Conservation (phyloP, 1,140 invertebrate genomes). For the Macrobrachium nipponense region DNA sequence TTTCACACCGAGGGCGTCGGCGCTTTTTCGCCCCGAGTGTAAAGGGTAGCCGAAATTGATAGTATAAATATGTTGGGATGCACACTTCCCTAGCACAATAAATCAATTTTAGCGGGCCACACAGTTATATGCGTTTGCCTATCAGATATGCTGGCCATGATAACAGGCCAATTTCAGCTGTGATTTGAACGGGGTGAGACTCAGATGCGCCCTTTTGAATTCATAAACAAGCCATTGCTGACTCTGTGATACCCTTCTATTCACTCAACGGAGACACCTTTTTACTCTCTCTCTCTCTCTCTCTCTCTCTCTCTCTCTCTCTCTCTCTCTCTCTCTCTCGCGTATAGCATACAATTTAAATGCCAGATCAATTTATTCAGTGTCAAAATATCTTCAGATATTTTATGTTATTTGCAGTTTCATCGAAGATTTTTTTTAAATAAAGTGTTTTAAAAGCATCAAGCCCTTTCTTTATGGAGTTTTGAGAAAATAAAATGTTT, state of each 20-base stretch:
- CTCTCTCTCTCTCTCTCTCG: constrained; percentile 17
- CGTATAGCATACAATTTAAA: not conserved
- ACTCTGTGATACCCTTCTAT: not conserved
- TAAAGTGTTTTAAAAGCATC: too few relatives aligned
- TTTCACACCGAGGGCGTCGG: not conserved
- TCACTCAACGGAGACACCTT: constrained; percentile 22
- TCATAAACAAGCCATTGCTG: constrained; percentile 31
- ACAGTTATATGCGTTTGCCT: constrained; percentile 60
- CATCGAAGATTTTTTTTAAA: too few relatives aligned
- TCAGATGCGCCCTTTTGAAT: constrained; percentile 30
- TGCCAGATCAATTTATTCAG: not conserved
- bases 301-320: constrained; percentile 34
- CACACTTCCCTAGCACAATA: constrained; percentile 61
- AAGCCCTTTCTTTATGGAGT: too few relatives aligned
- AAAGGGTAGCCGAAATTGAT: constrained; percentile 58
- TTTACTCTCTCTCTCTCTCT: constrained; percentile 21
- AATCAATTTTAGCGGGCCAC: constrained; percentile 60
- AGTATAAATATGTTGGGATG: constrained; percentile 62
- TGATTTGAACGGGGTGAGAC: constrained; percentile 51
- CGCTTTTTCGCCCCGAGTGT: constrained; percentile 20
- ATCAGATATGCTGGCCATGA: constrained; percentile 53
- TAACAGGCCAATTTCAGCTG: constrained; percentile 57
- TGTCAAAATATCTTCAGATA: too few relatives aligned
- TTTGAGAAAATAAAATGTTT: too few relatives aligned
- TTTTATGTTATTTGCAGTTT: too few relatives aligned